Evolutionary conservation across 23 tunicate species (phyloP), one percentile per base, ranked within the genome.

Genomic region (Aplidium turbinatum): DNA sequence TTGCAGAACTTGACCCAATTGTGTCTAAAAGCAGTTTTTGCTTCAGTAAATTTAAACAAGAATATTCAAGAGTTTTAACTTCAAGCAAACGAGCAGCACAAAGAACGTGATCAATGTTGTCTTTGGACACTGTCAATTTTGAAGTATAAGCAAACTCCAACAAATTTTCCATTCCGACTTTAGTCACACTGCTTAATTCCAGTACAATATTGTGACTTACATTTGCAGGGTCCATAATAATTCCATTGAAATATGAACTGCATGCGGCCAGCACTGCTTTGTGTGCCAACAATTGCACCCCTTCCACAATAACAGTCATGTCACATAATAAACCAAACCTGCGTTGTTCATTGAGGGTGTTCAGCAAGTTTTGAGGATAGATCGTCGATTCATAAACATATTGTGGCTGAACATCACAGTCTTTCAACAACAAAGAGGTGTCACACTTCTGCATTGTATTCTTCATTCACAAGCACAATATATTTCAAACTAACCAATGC

Each of bases 71-170:
- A 48, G 82, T 90, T 72, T 90, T 82, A 18, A 90, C 56, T 34
- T 90, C 89, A 23, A 90, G 60, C 57, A 77, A 85, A 0, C 85
- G 53, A 20, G 82, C 97, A 53, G 97, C 97, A 66, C 70, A 36
- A 4, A 90, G 68, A 31, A 90, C 82, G 57, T 82, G 80, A 78
- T 78, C 79, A 40, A 90, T 82, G 63, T 90, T 90, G 2, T 48
- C 70, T 46, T 57, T 54, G 22, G 85, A 75, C 4, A 90, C 85
- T 0, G 97, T 82, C 28, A 90, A 63, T 64, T 90, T 82, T 27
- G 97, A 82, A 25, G 97, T 90, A 57, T 90, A 90, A n/a, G 97
- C 97, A 90, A 90, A 90, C 35, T 90, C 97, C 63, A 90, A 36
- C 31, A 90, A 47, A 68, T 79, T 71, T 58, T 90, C 97, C 53